Conservation (phyloP, 1,140 invertebrate species). For the Pentalonia nigronervosa region DNA sequence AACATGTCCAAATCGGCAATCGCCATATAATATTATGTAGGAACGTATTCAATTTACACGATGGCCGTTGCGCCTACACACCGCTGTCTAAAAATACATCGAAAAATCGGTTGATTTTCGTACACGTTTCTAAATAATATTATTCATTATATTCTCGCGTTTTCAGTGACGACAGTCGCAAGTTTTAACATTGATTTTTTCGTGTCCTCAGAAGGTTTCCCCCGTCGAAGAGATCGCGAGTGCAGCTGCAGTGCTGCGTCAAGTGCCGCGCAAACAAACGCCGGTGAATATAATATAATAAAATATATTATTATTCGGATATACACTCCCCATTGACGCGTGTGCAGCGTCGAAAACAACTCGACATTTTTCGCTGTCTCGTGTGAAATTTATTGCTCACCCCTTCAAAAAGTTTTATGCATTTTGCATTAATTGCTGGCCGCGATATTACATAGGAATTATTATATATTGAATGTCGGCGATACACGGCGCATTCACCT, state of each 20-base stretch:
- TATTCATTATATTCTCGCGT: neutral
- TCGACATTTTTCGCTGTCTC: conserved; percentile 7
- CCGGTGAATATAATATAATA: neutral
- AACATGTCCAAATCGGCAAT: neutral
- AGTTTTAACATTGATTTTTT: neutral
- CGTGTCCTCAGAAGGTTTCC: neutral
- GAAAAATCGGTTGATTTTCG: neutral
- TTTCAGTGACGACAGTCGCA: neutral
- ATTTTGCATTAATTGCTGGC: neutral
- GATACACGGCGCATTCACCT: neutral
- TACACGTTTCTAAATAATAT: neutral
- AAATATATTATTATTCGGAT: conserved; percentile 13
- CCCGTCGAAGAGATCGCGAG: neutral
- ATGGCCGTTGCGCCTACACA: neutral
- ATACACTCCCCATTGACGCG: neutral
- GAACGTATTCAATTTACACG: too few species aligned
- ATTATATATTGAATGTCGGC: neutral
- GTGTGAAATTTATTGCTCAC: neutral
- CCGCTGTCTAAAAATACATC: neutral
- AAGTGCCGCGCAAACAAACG: neutral
- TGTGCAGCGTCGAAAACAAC: neutral
- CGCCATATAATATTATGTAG: neutral
- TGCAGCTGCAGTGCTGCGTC: neutral
- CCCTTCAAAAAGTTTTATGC: neutral
- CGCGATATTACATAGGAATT: too few species aligned